Base-by-base conservation (phyloP, 2,888 invertebrate species). In the Epistrophe eligans region DNA sequence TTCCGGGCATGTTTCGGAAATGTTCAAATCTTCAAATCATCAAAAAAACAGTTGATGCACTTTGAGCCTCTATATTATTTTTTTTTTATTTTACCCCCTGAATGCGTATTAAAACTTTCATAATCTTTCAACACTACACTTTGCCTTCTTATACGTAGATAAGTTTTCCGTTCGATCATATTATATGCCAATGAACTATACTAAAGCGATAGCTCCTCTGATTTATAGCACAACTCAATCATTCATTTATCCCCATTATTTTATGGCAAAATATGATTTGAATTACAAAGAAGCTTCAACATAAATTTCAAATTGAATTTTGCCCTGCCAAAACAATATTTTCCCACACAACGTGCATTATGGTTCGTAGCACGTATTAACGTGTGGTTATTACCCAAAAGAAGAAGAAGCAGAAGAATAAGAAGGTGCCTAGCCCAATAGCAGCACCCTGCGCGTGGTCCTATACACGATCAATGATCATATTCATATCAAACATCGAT, bases 401-500 rank as follows among this genome's bases (percentile, higher is more conserved):
- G 35, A n/a, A 66, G 11, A 35, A 67, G 19, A 4, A 24, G 35
- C 11, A 66, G 11, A 35, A 67, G 19, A 4, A 24, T 19, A 35
- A 17, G 60, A 50, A 9, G 62, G 32, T 38, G 50, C 67, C 67
- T 67, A 79, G 79, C 62, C 77, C 77, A 67, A 48, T 8, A 24
- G 13, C 32, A 77, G 71, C 38, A 66, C 79, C 79, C 72, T 82
- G 71, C 64, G 71, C 77, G 64, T 82, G 79, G 79, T 76, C 79
- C 38, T 64, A 40, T 10, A 58, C 79, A 67, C 73, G 50, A 85
- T 85, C 85, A 85, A 67, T 70, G 50, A 85, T 85, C 85, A 85
- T 85, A 85, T 85, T 85, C 81, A 79, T 85, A 81, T 85, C 85
- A 85, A 81, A 85, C 85, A 81, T 73, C 76, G 79, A 74, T 77